Conservation (phyloP, 2,888 invertebrate genomes). For the Mythimna vitellina region DNA sequence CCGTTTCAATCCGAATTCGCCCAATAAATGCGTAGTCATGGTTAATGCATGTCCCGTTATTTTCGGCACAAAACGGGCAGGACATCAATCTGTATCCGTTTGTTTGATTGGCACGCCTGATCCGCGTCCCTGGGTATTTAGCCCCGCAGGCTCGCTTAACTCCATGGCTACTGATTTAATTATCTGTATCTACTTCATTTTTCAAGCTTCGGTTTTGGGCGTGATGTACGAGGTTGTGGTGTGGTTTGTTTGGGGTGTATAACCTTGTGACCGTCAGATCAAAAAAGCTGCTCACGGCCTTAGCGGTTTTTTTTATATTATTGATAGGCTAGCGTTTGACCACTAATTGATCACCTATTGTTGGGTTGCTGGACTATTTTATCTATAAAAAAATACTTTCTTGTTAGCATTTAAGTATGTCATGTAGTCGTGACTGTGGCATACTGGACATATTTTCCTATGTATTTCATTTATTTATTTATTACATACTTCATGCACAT, state of each 20-base stretch:
- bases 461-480: too few species aligned
- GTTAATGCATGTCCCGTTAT: constrained; percentile 63
- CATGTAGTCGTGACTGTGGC: too few species aligned
- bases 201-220: constrained; percentile 44
- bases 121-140: constrained; percentile 66
- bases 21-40: constrained; percentile 61
- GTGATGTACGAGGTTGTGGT: constrained; percentile 35
- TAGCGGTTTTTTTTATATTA: too few species aligned
- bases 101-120: constrained; percentile 72
- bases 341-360: too few species aligned
- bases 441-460: too few species aligned
- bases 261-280: too few species aligned
- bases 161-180: constrained; percentile 58
- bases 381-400: too few species aligned
- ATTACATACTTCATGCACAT: too few species aligned
- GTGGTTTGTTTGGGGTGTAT: constrained; percentile 14
- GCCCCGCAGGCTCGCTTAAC: constrained; percentile 56
- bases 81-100: constrained; percentile 79
- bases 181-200: constrained; percentile 56
- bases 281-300: too few species aligned
- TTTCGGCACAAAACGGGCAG: constrained; percentile 53
- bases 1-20: constrained; percentile 53
- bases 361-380: too few species aligned
- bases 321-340: too few species aligned
- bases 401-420: too few species aligned